These are phyloP conservation scores for Leucania comma DNA, from an alignment of 2,888 invertebrate species.

Conservation along the genomic window DNA sequence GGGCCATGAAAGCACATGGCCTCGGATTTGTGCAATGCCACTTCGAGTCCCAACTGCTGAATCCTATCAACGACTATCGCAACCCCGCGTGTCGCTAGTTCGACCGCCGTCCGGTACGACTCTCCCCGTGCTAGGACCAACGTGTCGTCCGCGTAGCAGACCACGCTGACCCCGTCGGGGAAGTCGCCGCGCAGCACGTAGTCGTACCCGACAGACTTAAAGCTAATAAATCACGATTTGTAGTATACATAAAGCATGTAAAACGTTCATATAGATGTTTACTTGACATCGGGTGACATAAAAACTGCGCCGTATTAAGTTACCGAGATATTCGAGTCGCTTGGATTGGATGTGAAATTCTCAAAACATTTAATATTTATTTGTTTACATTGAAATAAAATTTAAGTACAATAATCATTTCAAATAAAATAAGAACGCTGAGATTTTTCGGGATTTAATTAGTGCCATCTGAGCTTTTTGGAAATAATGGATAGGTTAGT, in stretches of 20 bases:
- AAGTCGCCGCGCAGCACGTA: no score
- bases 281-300: constrained; percentile 74
- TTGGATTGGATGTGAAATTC: constrained; percentile 58
- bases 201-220: no score
- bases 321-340: constrained; percentile 64
- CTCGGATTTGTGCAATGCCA: no score
- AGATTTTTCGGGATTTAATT: constrained; percentile 6
- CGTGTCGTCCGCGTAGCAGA: no score
- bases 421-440: constrained; percentile 16
- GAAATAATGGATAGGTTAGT: constrained; percentile 1
- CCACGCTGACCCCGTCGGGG: no score
- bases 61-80: no score
- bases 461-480: neutral
- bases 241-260: constrained; percentile 69
- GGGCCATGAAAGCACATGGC: no score
- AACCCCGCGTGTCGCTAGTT: no score
- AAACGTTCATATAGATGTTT: constrained; percentile 72
- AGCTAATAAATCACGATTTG: constrained; percentile 55
- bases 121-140: no score
- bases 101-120: no score
- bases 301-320: constrained; percentile 71
- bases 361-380: constrained; percentile 55
- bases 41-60: no score
- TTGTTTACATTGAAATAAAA: constrained; percentile 43
- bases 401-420: constrained; percentile 29